phyloP scores from a whole-genome alignment of 2,888 invertebrate species.

The Scrobipalpa costella region DNA sequence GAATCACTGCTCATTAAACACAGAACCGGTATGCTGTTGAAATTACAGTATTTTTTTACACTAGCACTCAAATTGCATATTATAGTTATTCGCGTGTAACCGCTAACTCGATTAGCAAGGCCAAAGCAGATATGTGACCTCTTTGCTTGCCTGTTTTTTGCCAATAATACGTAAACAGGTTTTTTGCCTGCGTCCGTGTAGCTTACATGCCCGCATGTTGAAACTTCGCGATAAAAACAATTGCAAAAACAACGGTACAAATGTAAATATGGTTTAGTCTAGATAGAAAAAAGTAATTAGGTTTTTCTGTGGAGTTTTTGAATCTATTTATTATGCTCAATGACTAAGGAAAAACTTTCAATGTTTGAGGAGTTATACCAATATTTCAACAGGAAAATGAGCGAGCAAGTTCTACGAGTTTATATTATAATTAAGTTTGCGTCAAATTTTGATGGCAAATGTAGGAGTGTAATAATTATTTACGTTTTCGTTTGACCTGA shows the following conservation, averaged over 20 bases:
- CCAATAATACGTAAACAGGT: constrained; percentile 54
- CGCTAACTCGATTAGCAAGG: constrained; percentile 76
- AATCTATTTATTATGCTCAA: constrained; percentile 11
- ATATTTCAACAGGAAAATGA: constrained; percentile 19
- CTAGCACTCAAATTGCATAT: constrained; percentile 60
- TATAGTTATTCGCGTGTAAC: constrained; percentile 63
- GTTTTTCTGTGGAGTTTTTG: constrained; percentile 40
- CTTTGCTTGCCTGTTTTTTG: constrained; percentile 63
- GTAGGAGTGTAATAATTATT: constrained; percentile 29
- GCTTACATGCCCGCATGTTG: constrained; percentile 56
- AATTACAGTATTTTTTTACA: constrained; percentile 47
- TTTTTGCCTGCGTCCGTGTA: constrained; percentile 42
- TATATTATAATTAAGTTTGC: constrained; percentile 11
- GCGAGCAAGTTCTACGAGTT: background rate
- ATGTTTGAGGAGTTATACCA: constrained; percentile 20
- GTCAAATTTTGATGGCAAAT: constrained; percentile 6
- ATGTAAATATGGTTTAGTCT: constrained; percentile 50
- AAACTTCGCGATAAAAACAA: constrained; percentile 44
- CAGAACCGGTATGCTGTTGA: constrained; percentile 42
- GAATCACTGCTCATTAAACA: constrained; percentile 46
- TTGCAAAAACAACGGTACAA: constrained; percentile 42
- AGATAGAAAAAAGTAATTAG: constrained; percentile 48
- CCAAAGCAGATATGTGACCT: constrained; percentile 75
- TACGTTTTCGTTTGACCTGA: constrained; percentile 42
- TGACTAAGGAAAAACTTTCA: background rate